Base-by-base conservation (phyloP, 2,113 vertebrate species). In the Cisticola juncidis region DNA sequence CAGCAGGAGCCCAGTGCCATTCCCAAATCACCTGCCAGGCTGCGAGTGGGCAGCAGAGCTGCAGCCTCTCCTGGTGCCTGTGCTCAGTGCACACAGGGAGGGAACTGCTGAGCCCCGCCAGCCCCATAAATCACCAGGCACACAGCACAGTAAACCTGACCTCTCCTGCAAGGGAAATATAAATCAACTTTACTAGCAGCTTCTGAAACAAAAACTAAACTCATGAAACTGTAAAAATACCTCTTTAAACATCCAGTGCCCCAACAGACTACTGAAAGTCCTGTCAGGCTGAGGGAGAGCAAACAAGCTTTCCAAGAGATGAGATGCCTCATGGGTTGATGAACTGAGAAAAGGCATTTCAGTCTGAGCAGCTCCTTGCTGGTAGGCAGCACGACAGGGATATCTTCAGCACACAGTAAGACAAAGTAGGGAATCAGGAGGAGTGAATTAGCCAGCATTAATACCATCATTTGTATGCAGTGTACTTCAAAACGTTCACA, bases 161-260 rank as follows among this genome's bases (percentile, higher is more conserved):
- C 61, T 94, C 82, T 53, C 57, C 36, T 57, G 74, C 70, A 92
- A 85, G 33, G 81, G 73, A 91, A 94, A 85, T 29, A 95, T 90
- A 96, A 95, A 95, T 91, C 87, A 94, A 65, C 73, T 95, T 96
- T 94, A 92, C 78, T 76, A 94, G 87, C 91, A 90, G 89, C 81
- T 95, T 91, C 96, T 95, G 94, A 95, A 96, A 92, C 78, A 85
- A 92, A 89, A 86, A 24, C 57, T 62, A 65, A 91, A 60, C 78
- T 95, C 9, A 3, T 26, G 22, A 62, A 91, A 88, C 84, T 70
- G 81, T 94, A 94, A 92, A 91, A 94, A 91, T 31, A 66, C 36
- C 86, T 95, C 86, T 91, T 93, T 77, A 95, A 94, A 94, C 65
- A 91, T 81, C 78, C 84, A 70, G 81, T 86, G 81, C 54, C 50